phyloP scores from a whole-genome alignment of 2,888 invertebrate genomes.

The Polymixis flavicincta region DNA sequence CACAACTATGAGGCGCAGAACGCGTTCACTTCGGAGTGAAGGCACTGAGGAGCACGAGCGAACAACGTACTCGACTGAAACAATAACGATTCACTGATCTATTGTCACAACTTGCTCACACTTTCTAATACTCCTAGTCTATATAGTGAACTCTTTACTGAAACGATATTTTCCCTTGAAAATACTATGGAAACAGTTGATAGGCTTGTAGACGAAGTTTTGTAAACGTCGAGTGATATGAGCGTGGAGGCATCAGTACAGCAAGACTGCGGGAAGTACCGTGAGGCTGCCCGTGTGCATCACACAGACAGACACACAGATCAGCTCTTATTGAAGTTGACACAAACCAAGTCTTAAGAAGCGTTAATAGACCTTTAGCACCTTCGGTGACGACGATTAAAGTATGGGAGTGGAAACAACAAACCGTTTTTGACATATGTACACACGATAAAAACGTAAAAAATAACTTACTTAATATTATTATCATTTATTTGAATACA shows the following conservation, averaged over 20 bases:
- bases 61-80: conserved; percentile 77
- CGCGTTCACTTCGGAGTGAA: conserved; percentile 79
- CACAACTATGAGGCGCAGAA: conserved; percentile 44
- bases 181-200: conserved; percentile 66
- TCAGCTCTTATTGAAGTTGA: conserved; percentile 69
- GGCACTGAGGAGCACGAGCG: conserved; percentile 80
- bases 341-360: conserved; percentile 83
- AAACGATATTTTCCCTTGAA: conserved; percentile 59
- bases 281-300: conserved; percentile 38
- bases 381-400: conserved; percentile 87
- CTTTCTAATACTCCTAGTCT: conserved; percentile 62
- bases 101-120: conserved; percentile 66
- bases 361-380: conserved; percentile 90
- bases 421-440: conserved; percentile 87
- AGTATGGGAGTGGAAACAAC: conserved; percentile 87
- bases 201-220: conserved; percentile 60
- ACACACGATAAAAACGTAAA: conserved; percentile 91
- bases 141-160: conserved; percentile 49
- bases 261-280: conserved; percentile 42
- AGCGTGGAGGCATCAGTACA: conserved; percentile 57
- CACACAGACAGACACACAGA: conserved; percentile 71
- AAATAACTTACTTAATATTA: conserved; percentile 91
- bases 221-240: conserved; percentile 68
- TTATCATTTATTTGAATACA: conserved; percentile 90
- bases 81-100: conserved; percentile 75